A percentile compares a stretch with the other conserved stretches of the same genome.
Evolutionary conservation across 2,888 invertebrate genomes (phyloP).

Genomic region (Drosophila longiperda): DNA sequence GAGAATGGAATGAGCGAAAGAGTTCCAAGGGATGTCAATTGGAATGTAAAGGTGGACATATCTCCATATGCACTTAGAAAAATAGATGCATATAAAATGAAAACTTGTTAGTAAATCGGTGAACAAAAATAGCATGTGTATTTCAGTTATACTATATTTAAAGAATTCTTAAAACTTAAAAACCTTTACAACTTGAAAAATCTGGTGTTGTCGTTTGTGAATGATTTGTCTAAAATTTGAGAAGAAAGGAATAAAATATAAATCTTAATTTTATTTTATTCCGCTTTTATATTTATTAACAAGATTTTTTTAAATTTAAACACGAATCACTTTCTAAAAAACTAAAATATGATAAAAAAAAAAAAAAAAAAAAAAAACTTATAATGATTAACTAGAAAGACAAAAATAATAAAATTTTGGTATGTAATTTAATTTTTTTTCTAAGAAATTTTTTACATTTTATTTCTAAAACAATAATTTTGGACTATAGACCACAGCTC

Average conservation of each 20-base stretch:
- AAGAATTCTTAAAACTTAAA: background rate
- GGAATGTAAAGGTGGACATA: background rate
- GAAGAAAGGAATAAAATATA: background rate
- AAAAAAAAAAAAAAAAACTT: background rate
- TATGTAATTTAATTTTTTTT: background rate
- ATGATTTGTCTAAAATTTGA: background rate
- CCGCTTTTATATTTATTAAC: background rate
- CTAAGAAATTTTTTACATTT: background rate
- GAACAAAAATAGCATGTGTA: background rate
- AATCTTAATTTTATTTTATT: background rate
- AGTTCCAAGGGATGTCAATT: background rate
- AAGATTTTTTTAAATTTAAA: background rate
- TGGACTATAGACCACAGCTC: background rate
- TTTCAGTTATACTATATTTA: background rate
- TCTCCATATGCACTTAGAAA: constrained; percentile 6
- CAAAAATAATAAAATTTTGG: no score
- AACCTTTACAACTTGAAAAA: background rate
- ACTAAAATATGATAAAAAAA: no score
- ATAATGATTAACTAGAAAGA: no score
- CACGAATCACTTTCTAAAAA: background rate
- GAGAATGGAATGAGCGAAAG: background rate
- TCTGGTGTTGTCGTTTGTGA: rapidly evolving
- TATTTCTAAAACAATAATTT: background rate
- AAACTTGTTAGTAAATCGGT: background rate
- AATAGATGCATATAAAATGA: background rate